Conservation (phyloP, 2,113 vertebrate genomes). For the Syngnathus scovelli region DNA sequence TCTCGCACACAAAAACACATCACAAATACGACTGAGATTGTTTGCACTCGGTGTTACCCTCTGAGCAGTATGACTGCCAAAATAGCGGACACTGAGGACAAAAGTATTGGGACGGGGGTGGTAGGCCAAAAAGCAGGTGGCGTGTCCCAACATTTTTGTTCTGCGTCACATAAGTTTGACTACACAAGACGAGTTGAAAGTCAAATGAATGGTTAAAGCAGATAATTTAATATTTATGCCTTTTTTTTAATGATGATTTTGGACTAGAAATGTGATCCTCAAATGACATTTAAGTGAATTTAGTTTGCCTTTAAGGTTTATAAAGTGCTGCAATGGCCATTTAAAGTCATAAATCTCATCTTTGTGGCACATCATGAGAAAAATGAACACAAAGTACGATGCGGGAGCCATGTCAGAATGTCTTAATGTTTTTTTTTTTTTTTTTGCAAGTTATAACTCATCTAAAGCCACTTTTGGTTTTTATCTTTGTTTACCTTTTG, state of each 20-base stretch:
- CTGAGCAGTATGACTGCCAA: neutral
- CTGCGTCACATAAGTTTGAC: too few species aligned
- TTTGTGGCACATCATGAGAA: neutral
- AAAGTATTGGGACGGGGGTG: too few species aligned
- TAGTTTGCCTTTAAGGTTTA: neutral
- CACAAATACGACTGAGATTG: neutral
- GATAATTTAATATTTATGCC: neutral
- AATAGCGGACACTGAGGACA: neutral
- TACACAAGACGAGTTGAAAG: neutral
- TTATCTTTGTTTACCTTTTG: neutral
- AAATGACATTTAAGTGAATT: neutral
- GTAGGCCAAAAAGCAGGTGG: neutral
- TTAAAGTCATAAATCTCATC: neutral
- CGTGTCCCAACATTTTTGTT: neutral
- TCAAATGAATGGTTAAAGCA: neutral
- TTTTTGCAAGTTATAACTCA: slow-evolving; percentile 10
- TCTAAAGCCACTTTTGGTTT: neutral
- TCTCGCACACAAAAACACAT: neutral
- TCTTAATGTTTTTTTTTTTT: slow-evolving; percentile 30
- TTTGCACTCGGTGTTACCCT: too few species aligned
- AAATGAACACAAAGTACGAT: neutral
- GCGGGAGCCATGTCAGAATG: slow-evolving; percentile 20
- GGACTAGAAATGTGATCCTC: neutral
- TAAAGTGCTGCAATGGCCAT: neutral
- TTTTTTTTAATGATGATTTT: neutral